These are phyloP conservation scores for Craniophora ligustri DNA, from an alignment of 2,888 invertebrate species.

Conservation along the genomic window DNA sequence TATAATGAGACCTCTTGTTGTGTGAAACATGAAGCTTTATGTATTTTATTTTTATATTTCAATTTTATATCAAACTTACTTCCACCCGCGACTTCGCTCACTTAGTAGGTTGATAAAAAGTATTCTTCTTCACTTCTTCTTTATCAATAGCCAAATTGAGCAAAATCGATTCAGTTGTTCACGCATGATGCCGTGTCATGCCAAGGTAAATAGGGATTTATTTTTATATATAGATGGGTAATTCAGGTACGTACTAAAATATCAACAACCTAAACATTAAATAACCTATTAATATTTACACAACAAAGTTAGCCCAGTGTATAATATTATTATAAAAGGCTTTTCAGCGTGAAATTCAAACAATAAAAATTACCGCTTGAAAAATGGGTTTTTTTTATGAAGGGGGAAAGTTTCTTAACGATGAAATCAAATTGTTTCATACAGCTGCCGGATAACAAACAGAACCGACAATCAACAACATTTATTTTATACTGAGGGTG, in stretches of 20 bases:
- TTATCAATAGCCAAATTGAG: no score
- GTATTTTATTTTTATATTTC: constrained; percentile 2
- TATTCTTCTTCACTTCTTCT: no score
- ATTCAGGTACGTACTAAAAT: no score
- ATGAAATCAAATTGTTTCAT: constrained; percentile 61
- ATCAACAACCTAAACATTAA: not conserved
- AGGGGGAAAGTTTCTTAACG: constrained; percentile 54
- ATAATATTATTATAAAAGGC: constrained; percentile 52
- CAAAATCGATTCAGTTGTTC: no score
- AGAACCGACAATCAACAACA: constrained; percentile 25
- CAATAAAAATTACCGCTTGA: constrained; percentile 57
- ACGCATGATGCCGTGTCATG: no score
- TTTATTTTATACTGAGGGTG: constrained; percentile 4
- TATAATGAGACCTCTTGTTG: constrained; percentile 38
- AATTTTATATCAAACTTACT: constrained; percentile 28
- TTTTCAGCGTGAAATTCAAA: constrained; percentile 45
- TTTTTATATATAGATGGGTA: no score
- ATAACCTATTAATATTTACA: constrained; percentile 43
- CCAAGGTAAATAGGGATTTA: no score
- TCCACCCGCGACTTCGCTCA: no score
- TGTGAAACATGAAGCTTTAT: constrained; percentile 12
- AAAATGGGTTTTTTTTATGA: constrained; percentile 63
- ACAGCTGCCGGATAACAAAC: constrained; percentile 30
- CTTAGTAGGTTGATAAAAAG: no score
- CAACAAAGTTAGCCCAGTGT: constrained; percentile 51